Conservation (phyloP, 2,888 invertebrate species). For the Drosophila macrospina region DNA sequence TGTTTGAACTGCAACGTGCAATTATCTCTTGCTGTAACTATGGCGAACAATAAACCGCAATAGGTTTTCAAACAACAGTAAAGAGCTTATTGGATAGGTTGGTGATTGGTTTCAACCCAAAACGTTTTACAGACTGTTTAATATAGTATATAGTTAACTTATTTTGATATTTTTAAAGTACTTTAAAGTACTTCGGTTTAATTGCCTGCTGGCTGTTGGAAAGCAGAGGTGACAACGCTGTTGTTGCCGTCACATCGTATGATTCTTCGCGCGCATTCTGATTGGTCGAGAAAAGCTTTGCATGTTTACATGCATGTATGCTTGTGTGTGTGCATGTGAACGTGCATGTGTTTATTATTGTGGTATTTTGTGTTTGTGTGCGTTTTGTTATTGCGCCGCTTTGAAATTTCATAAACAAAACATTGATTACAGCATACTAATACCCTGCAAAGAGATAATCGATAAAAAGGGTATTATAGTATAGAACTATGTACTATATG, state of each 20-base stretch:
- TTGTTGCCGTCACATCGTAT: conserved; percentile 84
- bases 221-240: conserved; percentile 32
- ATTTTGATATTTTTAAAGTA: conserved; percentile 3
- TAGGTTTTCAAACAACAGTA: conserved; percentile 22
- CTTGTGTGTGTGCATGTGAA: conserved; percentile 17
- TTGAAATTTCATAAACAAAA: conserved; percentile 66
- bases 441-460: conserved; percentile 15
- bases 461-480: background rate
- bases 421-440: conserved; percentile 53
- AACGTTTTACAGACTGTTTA: background rate
- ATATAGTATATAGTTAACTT: background rate
- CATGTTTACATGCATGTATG: conserved; percentile 41
- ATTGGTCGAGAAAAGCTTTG: conserved; percentile 76
- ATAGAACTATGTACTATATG: background rate
- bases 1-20: conserved; percentile 6
- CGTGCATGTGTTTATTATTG: conserved; percentile 34
- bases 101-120: conserved; percentile 10
- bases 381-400: conserved; percentile 68
- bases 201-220: conserved; percentile 17
- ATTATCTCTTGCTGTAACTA: conserved; percentile 7
- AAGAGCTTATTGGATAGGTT: conserved; percentile 32
- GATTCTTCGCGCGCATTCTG: conserved; percentile 81
- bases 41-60: conserved; percentile 34
- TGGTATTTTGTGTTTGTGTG: conserved; percentile 30
- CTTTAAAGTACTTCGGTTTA: conserved; percentile 1